phyloP scores from a whole-genome alignment of 2,797 vertebrate species.

The Coreius guichenoti region DNA sequence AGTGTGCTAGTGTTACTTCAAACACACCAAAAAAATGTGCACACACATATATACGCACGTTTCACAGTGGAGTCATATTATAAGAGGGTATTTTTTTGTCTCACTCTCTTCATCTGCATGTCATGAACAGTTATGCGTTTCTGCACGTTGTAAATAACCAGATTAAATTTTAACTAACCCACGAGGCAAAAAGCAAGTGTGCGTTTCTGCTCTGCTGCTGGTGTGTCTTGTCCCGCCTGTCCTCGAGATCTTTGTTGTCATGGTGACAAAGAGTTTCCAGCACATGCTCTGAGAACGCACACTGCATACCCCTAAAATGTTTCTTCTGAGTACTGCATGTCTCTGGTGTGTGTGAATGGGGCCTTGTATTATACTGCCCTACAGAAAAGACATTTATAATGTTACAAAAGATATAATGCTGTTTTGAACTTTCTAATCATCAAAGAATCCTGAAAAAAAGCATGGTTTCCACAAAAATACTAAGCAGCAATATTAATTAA shows the following conservation, averaged over 20 bases:
- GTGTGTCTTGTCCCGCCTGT: slow-evolving; percentile 36
- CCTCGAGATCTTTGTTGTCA: slow-evolving; percentile 48
- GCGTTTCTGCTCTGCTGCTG: slow-evolving; percentile 17
- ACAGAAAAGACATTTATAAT: background rate
- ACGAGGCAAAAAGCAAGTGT: slow-evolving; percentile 30
- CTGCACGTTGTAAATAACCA: slow-evolving; percentile 43
- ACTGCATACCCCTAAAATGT: background rate
- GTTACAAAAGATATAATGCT: background rate
- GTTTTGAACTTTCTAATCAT: background rate
- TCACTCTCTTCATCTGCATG: slow-evolving; percentile 13
- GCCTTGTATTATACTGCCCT: background rate
- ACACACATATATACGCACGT: background rate
- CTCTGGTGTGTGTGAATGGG: background rate
- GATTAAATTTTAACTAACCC: slow-evolving; percentile 52
- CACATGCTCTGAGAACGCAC: slow-evolving; percentile 31
- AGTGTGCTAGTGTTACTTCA: slow-evolving; percentile 16
- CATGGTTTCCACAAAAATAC: no score
- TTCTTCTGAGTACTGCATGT: background rate
- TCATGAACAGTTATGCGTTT: slow-evolving; percentile 35
- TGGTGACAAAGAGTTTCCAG: slow-evolving; percentile 46
- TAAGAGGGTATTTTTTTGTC: background rate
- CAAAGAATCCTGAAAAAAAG: background rate
- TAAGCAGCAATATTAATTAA: no score
- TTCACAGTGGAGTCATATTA: background rate
- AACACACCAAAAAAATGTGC: background rate